Evolutionary conservation across 1,140 invertebrate genomes (phyloP).

Genomic region (Paralvinella palmiformis): DNA sequence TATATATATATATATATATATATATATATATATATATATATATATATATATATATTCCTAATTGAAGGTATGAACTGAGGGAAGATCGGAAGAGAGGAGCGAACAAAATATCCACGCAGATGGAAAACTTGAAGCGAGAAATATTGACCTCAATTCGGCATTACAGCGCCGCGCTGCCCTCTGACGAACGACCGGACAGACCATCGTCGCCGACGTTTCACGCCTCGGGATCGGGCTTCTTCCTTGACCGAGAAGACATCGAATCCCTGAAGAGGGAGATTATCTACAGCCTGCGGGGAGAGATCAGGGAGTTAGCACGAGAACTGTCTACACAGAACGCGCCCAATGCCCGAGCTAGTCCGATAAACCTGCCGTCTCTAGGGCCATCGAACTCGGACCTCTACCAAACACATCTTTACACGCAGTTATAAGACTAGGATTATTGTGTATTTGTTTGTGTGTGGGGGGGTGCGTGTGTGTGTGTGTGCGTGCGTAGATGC

Average conservation of each 20-base stretch:
- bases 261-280: constrained; percentile 47
- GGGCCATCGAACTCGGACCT: constrained; percentile 35
- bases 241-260: constrained; percentile 25
- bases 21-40: too few relatives aligned
- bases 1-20: not conserved
- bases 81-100: constrained; percentile 55
- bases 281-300: constrained; percentile 35
- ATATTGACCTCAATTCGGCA: constrained; percentile 36
- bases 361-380: constrained; percentile 17
- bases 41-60: constrained; percentile 1
- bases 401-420: constrained; percentile 51
- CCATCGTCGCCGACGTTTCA: not conserved
- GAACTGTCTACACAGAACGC: constrained; percentile 16
- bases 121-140: constrained; percentile 54
- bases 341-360: constrained; percentile 12
- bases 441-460: too few relatives aligned
- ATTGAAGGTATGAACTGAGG: constrained; percentile 54
- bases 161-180: not conserved
- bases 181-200: not conserved
- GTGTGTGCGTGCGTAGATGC: too few relatives aligned
- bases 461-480: too few relatives aligned
- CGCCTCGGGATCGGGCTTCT: not conserved
- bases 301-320: constrained; percentile 36
- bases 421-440: constrained; percentile 42
- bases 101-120: constrained; percentile 47